Conservation (phyloP, 2,888 invertebrate genomes). For the Leptinotarsa haldemani region DNA sequence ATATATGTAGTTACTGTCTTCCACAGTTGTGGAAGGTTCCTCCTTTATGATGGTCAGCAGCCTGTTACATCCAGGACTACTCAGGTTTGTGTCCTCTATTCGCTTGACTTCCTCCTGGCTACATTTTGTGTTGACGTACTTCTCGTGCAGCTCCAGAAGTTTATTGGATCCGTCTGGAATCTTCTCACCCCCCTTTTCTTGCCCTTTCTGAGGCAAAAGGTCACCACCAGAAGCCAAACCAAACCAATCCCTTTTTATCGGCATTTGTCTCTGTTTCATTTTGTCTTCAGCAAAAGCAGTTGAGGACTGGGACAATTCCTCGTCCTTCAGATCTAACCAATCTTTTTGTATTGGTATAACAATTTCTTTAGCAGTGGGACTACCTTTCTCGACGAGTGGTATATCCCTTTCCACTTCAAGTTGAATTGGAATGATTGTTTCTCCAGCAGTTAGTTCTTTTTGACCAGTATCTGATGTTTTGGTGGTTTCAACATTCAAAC, state of each 20-base stretch:
- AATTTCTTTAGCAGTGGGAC: conserved; percentile 15
- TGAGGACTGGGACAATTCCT: not conserved
- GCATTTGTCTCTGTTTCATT: conserved; percentile 2
- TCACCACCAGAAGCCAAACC: conserved; percentile 73
- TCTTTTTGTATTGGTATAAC: conserved; percentile 29
- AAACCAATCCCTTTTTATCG: conserved; percentile 65
- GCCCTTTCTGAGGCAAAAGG: conserved; percentile 80
- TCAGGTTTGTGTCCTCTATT: conserved; percentile 31
- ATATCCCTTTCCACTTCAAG: conserved; percentile 5
- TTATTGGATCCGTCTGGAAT: conserved; percentile 71
- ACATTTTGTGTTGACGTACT: conserved; percentile 72
- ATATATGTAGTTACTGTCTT: conserved; percentile 42
- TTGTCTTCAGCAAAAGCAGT: not conserved
- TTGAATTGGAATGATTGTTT: conserved; percentile 28
- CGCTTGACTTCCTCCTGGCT: conserved; percentile 51
- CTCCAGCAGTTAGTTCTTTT: not conserved
- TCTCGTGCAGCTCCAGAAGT: conserved; percentile 77
- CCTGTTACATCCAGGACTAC: conserved; percentile 66
- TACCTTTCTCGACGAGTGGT: conserved; percentile 5
- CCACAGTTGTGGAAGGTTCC: conserved; percentile 42
- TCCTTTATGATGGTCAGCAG: conserved; percentile 74
- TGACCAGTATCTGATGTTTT: not conserved
- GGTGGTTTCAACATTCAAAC: not conserved
- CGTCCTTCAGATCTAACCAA: not conserved
- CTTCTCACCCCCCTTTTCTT: conserved; percentile 69